These are phyloP conservation scores for Pemphigus obesinymphae DNA, from an alignment of 1,140 invertebrate genomes.

Conservation along the genomic window DNA sequence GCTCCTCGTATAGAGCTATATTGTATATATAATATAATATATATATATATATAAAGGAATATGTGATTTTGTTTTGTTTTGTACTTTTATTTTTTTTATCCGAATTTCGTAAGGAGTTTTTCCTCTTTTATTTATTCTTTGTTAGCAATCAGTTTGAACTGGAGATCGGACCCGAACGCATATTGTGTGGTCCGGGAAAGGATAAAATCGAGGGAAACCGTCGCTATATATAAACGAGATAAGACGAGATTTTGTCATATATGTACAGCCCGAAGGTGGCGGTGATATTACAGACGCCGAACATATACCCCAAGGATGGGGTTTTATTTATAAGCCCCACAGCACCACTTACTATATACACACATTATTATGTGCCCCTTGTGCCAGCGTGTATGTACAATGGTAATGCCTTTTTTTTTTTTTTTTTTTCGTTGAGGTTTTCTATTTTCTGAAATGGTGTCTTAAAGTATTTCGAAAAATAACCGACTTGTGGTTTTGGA, in stretches of 20 bases:
- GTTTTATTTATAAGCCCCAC: constrained; percentile 25
- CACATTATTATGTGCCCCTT: constrained; percentile 1
- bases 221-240: not conserved
- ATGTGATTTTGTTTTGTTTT: not conserved
- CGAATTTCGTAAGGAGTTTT: not conserved
- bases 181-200: not conserved
- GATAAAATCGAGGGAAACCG: not conserved
- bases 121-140: not conserved
- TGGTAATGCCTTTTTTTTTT: constrained; percentile 12
- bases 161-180: not conserved
- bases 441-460: not conserved
- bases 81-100: not conserved
- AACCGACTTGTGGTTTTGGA: not conserved
- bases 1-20: not conserved
- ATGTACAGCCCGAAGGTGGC: not conserved
- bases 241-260: constrained; percentile 19
- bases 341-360: not conserved
- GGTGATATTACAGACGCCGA: not conserved
- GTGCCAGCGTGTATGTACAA: not conserved
- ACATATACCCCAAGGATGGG: not conserved
- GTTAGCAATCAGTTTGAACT: not conserved
- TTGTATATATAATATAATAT: no score
- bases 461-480: not conserved
- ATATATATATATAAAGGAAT: constrained; percentile 6
- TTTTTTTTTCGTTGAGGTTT: not conserved